A percentile compares a stretch with the other conserved stretches of the same genome.
These are phyloP conservation scores for Poicephalus meyeri DNA, from an alignment of 2,113 vertebrate genomes.

Conservation along the genomic window DNA sequence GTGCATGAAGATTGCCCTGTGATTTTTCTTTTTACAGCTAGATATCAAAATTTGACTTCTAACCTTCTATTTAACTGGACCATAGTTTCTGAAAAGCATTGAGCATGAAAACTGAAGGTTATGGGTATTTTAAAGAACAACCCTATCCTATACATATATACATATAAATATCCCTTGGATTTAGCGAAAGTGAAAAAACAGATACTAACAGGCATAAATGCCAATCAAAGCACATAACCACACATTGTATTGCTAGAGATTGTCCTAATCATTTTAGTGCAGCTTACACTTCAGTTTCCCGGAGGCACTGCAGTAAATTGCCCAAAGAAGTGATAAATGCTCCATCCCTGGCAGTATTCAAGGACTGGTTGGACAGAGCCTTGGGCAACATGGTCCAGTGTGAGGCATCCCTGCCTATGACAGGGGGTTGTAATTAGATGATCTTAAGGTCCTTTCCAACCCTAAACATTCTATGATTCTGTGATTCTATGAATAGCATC, in stretches of 20 bases:
- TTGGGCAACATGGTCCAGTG: background rate
- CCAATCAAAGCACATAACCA: background rate
- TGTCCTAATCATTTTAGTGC: background rate
- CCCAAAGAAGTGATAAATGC: background rate
- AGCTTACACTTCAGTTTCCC: background rate
- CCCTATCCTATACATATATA: background rate
- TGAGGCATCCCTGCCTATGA: background rate
- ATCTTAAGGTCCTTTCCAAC: background rate
- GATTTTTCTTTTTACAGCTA: background rate
- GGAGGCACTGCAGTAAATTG: background rate
- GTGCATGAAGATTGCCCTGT: background rate
- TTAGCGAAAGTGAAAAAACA: background rate
- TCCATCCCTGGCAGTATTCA: background rate
- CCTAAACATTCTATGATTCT: background rate
- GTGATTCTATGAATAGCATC: background rate
- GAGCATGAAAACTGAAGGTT: background rate
- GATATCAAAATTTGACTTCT: background rate
- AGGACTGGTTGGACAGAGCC: background rate
- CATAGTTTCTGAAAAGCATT: background rate
- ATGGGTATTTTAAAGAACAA: background rate
- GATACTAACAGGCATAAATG: background rate
- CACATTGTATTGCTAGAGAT: background rate
- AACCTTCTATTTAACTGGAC: background rate
- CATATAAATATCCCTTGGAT: background rate
- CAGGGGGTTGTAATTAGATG: background rate